phyloP scores from a whole-genome alignment of 2,888 invertebrate species.

The Ectemnius continuus region DNA sequence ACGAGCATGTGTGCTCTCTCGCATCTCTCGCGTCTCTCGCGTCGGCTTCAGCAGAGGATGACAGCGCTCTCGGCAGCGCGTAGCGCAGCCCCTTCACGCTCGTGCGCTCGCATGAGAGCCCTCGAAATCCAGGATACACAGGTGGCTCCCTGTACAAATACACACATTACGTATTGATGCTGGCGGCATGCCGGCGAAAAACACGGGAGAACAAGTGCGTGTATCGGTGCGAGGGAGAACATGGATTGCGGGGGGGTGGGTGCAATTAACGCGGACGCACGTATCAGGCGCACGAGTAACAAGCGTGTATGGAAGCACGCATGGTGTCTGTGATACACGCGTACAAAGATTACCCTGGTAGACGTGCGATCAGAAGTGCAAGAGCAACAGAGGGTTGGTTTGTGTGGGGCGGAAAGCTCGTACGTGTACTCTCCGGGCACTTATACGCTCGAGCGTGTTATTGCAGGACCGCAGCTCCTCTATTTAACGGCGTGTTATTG shows the following conservation, averaged over 20 bases:
- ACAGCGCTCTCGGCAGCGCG: too few relatives aligned
- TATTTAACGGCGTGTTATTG: conserved; percentile 44
- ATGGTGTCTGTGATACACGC: neutral
- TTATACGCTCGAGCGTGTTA: conserved; percentile 6
- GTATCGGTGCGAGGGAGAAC: neutral
- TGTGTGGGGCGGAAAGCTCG: neutral
- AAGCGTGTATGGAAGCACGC: neutral
- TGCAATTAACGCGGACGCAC: neutral
- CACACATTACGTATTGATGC: conserved; percentile 41
- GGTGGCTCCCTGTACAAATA: conserved; percentile 36
- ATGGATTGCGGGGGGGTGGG: neutral
- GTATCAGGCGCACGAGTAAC: neutral
- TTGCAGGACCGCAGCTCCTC: conserved; percentile 22
- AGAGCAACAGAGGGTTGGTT: neutral
- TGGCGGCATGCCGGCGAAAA: conserved; percentile 4
- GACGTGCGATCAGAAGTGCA: neutral
- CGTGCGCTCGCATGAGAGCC: conserved; percentile 13
- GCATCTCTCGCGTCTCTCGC: conserved; percentile 49
- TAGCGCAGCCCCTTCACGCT: conserved; percentile 13
- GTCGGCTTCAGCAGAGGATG: neutral
- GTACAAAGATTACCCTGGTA: too few relatives aligned
- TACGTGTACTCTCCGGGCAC: neutral
- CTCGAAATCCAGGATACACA: conserved; percentile 31
- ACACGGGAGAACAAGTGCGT: neutral
- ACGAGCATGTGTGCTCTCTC: conserved; percentile 67